A percentile compares a stretch with the other conserved stretches of the same genome.
Conservation (phyloP, 2,888 invertebrate genomes). For the Bembecia ichneumoniformis region DNA sequence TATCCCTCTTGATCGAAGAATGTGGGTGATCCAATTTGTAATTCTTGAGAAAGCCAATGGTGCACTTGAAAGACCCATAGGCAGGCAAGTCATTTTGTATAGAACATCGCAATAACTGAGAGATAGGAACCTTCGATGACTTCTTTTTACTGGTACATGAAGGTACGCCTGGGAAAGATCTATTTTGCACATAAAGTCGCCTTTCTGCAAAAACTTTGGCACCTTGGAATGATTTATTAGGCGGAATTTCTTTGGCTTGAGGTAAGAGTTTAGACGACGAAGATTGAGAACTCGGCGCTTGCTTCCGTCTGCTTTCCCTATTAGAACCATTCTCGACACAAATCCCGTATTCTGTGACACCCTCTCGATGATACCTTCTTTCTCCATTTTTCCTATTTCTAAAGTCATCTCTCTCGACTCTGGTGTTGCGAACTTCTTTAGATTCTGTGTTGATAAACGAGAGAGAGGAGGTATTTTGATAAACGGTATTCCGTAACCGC, state of each 20-base stretch:
- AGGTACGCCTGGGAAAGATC: conserved; percentile 8
- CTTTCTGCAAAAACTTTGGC: conserved; percentile 3
- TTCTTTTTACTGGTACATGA: conserved; percentile 3
- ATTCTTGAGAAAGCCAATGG: conserved; percentile 1
- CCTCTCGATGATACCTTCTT: not conserved
- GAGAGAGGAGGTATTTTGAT: not conserved
- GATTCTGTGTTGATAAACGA: not conserved
- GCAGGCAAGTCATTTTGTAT: conserved; percentile 4
- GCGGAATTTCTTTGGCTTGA: conserved; percentile 6
- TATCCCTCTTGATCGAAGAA: conserved; percentile 6
- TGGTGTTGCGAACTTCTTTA: not conserved
- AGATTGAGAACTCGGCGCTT: not conserved
- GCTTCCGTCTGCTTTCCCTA: too few species aligned
- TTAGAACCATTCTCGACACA: too few species aligned
- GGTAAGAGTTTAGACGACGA: not conserved
- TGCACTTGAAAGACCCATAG: conserved; percentile 6
- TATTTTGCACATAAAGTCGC: conserved; percentile 9
- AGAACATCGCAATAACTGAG: conserved; percentile 1
- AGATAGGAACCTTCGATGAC: conserved; percentile 4
- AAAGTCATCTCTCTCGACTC: not conserved
- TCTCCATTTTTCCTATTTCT: not conserved
- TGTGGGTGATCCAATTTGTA: conserved; percentile 7
- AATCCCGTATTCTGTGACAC: not conserved
- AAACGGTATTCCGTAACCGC: not conserved
- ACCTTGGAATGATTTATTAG: conserved; percentile 5